These are phyloP conservation scores for Alitta virens DNA, from an alignment of 2,888 invertebrate species.

Conservation along the genomic window DNA sequence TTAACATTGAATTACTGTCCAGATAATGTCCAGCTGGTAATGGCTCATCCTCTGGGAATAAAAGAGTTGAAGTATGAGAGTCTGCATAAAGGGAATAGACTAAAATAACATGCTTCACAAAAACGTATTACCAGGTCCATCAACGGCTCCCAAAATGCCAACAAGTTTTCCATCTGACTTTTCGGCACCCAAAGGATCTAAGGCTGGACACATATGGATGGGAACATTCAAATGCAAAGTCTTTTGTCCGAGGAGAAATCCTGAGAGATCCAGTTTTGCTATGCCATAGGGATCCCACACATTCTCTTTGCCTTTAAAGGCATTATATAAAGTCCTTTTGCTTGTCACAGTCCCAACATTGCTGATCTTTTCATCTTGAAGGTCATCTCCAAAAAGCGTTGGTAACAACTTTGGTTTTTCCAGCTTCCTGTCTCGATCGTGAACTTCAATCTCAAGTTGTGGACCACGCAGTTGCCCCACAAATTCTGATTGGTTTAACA, in stretches of 20 bases:
- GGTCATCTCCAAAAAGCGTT: slow-evolving; percentile 54
- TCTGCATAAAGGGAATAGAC: too few species aligned
- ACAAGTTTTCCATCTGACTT: slow-evolving; percentile 37
- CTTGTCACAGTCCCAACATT: slow-evolving; percentile 54
- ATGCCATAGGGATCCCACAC: slow-evolving; percentile 56
- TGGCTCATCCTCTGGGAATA: slow-evolving; percentile 41
- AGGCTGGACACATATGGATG: slow-evolving; percentile 45
- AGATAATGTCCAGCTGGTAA: slow-evolving; percentile 48
- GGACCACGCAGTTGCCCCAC: slow-evolving; percentile 51
- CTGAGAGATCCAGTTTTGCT: slow-evolving; percentile 48
- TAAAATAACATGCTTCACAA: too few species aligned
- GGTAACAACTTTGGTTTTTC: slow-evolving; percentile 43
- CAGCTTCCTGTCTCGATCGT: slow-evolving; percentile 51
- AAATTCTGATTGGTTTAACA: slow-evolving; percentile 45
- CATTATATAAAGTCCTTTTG: slow-evolving; percentile 48
- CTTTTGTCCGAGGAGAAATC: slow-evolving; percentile 48
- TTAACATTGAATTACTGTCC: slow-evolving; percentile 42
- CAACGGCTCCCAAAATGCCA: slow-evolving; percentile 50
- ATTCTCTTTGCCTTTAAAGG: slow-evolving; percentile 46
- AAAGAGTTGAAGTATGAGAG: too few species aligned
- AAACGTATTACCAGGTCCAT: slow-evolving; percentile 54
- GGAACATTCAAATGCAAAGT: slow-evolving; percentile 47
- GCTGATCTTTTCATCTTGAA: slow-evolving; percentile 56
- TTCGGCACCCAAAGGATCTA: slow-evolving; percentile 44
- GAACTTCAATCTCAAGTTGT: slow-evolving; percentile 51